These are phyloP conservation scores for Notolabrus celidotus DNA, from an alignment of 2,797 vertebrate species.

Conservation along the genomic window DNA sequence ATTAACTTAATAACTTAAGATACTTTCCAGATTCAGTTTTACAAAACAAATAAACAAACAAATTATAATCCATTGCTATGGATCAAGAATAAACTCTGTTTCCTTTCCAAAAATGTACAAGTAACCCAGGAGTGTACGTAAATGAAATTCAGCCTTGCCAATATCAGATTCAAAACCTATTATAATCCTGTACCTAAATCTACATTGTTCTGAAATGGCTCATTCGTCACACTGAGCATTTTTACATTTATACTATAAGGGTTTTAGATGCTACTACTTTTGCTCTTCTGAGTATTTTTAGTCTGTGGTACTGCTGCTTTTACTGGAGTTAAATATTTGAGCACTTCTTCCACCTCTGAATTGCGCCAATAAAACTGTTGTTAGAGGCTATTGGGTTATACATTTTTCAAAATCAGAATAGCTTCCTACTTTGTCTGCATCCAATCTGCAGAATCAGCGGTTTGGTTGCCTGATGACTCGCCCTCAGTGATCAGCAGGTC, in stretches of 20 bases:
- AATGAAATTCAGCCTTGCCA: too few relatives aligned
- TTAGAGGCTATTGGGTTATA: slow-evolving; percentile 39
- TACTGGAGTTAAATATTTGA: neutral
- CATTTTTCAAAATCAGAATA: slow-evolving; percentile 49
- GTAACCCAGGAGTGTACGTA: too few relatives aligned
- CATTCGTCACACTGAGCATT: too few relatives aligned
- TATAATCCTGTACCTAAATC: too few relatives aligned
- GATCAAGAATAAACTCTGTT: neutral
- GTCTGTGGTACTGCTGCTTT: neutral
- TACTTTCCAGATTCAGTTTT: neutral
- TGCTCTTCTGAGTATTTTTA: too few relatives aligned
- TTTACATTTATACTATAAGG: too few relatives aligned
- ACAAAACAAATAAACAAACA: neutral
- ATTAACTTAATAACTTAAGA: neutral
- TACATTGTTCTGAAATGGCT: too few relatives aligned
- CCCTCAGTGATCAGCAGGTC: slow-evolving; percentile 43
- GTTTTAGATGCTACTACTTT: too few relatives aligned
- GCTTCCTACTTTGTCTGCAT: slow-evolving; percentile 30
- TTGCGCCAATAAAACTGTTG: slow-evolving; percentile 31
- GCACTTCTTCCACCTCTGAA: neutral
- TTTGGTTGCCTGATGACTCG: slow-evolving; percentile 52
- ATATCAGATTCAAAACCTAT: too few relatives aligned
- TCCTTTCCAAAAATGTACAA: neutral
- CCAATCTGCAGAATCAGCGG: slow-evolving; percentile 52
- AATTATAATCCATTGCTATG: neutral